phyloP scores from a whole-genome alignment of 2,113 vertebrate genomes.

The Siniperca chuatsi region DNA sequence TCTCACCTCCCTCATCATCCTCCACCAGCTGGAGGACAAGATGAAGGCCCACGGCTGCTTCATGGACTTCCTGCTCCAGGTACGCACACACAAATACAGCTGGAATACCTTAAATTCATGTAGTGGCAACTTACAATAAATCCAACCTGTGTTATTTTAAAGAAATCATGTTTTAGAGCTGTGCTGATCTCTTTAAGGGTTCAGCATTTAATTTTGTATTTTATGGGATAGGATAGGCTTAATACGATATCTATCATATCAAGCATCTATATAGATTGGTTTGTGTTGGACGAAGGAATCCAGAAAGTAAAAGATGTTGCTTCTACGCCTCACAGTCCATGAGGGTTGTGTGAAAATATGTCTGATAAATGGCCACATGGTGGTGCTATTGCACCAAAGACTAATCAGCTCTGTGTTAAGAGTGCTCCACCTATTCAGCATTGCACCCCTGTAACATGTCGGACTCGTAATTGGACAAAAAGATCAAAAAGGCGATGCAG shows the following conservation, averaged over 20 bases:
- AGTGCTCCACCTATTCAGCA: no score
- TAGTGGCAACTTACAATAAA: background rate
- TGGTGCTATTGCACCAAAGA: background rate
- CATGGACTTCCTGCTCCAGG: slow-evolving; percentile 95
- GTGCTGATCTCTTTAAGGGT: no score
- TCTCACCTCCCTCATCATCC: slow-evolving; percentile 94
- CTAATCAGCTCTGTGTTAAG: background rate
- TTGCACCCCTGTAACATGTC: no score
- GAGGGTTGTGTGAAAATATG: no score
- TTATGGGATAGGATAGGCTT: no score
- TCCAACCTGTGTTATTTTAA: background rate
- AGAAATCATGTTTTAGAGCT: background rate
- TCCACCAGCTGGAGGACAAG: slow-evolving; percentile 98
- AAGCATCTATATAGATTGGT: no score
- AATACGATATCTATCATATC: no score
- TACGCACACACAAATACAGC: slow-evolving; percentile 57
- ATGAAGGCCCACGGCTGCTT: slow-evolving; percentile 96
- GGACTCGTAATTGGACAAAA: no score
- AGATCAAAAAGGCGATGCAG: no score
- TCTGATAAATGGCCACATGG: background rate
- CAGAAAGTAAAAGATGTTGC: no score
- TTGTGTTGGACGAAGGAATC: background rate
- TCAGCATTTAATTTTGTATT: no score
- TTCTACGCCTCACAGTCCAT: background rate
- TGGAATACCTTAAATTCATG: background rate